Evolutionary conservation across 2,888 invertebrate genomes (phyloP), one percentile per base, ranked within the genome.

Genomic region (Callyntrura sp.): DNA sequence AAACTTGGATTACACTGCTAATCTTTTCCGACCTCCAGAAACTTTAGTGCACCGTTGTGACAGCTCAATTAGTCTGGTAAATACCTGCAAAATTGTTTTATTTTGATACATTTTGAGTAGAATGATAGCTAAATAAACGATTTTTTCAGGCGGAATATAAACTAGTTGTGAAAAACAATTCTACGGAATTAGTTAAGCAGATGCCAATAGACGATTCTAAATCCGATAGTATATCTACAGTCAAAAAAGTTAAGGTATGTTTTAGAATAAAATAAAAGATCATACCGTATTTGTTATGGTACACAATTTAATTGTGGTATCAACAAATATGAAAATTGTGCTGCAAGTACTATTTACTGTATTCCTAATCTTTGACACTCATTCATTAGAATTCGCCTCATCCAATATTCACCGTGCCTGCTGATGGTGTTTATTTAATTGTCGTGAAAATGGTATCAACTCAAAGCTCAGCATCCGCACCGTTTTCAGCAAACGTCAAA

Each of bases 351-450:
- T 20, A 57, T 73, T 28, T 62, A 11, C 23, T 62, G 35, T 57
- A 11, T 79, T 14, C 9, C n/a, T n/a, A n/a, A n/a, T n/a, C n/a
- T n/a, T 57, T n/a, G 17, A 57, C 17, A 20, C 62, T 23, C 82
- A 20, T 43, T 35, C 6, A 35, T 17, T 78, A 90, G 90, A 92
- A 91, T 85, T 94, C 94, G n/a, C 95, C 93, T 73, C 94, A 95
- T 81, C 96, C 96, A 0, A 94, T 96, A 35, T 95, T 96, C 78
- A 95, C 95, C 0, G 96, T 96, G 11, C 95, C 95, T 23, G 95
- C 95, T 86, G 97, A 97, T 95, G 98, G 97, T 45, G 96, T 97
- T 73, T 98, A 97, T 94, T 95, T 96, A 45, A 95, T 97, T 90
- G 95, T 95, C 20, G 93, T 97, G 48, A 94, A 94, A 73, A 95